These are phyloP conservation scores for Luidia sarsii DNA, from an alignment of 53 echinoderm and acorn worm genomes.

Conservation along the genomic window DNA sequence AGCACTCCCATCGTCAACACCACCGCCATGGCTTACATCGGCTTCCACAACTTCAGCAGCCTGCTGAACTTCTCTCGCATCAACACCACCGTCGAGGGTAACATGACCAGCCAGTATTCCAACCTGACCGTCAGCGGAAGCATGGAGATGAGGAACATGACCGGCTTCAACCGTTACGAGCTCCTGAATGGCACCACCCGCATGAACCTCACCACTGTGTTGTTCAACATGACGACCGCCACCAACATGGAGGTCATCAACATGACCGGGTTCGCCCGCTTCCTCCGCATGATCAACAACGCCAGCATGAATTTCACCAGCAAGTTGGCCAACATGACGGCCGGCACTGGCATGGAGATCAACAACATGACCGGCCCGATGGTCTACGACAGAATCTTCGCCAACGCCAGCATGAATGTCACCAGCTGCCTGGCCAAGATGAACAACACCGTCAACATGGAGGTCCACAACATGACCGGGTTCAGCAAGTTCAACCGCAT, in stretches of 20 bases:
- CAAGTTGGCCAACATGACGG: constrained; percentile 57
- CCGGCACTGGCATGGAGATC: constrained; percentile 45
- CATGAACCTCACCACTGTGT: constrained; percentile 46
- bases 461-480: constrained; percentile 55
- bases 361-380: constrained; percentile 61
- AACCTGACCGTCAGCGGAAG: constrained; percentile 57
- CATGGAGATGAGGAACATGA: constrained; percentile 64
- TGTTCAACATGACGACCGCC: constrained; percentile 58
- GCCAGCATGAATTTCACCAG: constrained; percentile 51
- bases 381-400: constrained; percentile 47
- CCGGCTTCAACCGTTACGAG: constrained; percentile 36
- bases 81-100: constrained; percentile 61
- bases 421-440: constrained; percentile 8
- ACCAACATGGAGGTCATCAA: constrained; percentile 65
- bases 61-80: constrained; percentile 62
- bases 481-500: constrained; percentile 46
- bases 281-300: constrained; percentile 48
- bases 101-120: constrained; percentile 39
- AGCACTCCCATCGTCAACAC: constrained; percentile 66
- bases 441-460: constrained; percentile 29
- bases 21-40: constrained; percentile 31
- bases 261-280: constrained; percentile 58
- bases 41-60: constrained; percentile 51
- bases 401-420: constrained; percentile 49
- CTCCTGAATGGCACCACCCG: constrained; percentile 61